phyloP scores from a whole-genome alignment of 2,797 vertebrate genomes.

The Coregonus sp. region DNA sequence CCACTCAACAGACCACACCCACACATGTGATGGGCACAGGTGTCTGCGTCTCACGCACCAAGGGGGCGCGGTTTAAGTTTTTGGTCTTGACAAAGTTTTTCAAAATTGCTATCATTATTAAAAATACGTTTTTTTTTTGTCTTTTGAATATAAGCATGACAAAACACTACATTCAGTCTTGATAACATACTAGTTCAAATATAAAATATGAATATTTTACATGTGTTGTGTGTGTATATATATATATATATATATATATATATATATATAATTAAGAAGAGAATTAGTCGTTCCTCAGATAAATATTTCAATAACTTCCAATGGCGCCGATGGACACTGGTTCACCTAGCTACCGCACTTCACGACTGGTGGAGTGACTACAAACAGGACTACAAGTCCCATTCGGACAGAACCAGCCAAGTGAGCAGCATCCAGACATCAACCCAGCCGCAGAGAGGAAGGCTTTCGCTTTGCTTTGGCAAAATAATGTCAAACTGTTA shows the following conservation, averaged over 20 bases:
- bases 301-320: constrained; percentile 82
- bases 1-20: constrained; percentile 43
- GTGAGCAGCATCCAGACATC: constrained; percentile 74
- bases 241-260: constrained; percentile 62
- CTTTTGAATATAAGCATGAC: constrained; percentile 77
- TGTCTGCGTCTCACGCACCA: constrained; percentile 58
- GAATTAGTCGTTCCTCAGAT: constrained; percentile 75
- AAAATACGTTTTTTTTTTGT: constrained; percentile 74
- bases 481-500: constrained; percentile 81
- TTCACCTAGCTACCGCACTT: constrained; percentile 60
- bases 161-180: constrained; percentile 87
- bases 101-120: constrained; percentile 71
- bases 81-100: constrained; percentile 82
- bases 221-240: constrained; percentile 70
- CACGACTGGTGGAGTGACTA: constrained; percentile 41
- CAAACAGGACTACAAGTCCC: constrained; percentile 55
- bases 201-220: constrained; percentile 85
- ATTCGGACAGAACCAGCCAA: constrained; percentile 61
- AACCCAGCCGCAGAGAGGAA: constrained; percentile 79
- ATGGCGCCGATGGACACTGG: constrained; percentile 61
- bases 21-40: constrained; percentile 34
- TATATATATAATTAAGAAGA: constrained; percentile 69
- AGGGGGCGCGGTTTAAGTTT: constrained; percentile 71
- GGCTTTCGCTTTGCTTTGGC: constrained; percentile 95
- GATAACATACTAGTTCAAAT: constrained; percentile 81